Evolutionary conservation across 2,113 vertebrate species (phyloP).

Genomic region (Corapipo altera): DNA sequence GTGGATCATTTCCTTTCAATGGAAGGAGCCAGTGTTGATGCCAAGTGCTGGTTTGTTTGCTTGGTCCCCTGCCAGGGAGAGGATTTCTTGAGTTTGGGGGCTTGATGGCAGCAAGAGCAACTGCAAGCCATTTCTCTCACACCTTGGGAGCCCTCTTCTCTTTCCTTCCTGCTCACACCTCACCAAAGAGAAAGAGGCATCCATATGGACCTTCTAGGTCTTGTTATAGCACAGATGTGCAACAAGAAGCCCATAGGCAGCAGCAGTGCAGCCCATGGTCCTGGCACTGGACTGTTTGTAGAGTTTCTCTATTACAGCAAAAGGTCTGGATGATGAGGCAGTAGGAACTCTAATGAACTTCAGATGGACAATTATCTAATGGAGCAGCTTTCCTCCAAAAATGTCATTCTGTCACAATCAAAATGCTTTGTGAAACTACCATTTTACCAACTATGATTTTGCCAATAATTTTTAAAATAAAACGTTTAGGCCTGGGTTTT

Average conservation of each 20-base stretch:
- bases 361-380: conserved; percentile 29
- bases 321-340: background rate
- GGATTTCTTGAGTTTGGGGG: background rate
- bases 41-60: background rate
- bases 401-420: background rate
- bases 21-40: background rate
- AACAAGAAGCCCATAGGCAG: background rate
- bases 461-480: background rate
- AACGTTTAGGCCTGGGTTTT: background rate
- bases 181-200: background rate
- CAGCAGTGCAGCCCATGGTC: background rate
- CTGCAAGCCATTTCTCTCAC: background rate
- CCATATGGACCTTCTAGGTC: background rate
- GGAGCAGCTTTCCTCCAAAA: conserved; percentile 17
- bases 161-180: background rate
- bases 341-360: conserved; percentile 14
- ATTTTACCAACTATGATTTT: background rate
- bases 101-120: background rate
- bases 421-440: background rate
- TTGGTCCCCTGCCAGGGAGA: background rate
- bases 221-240: background rate
- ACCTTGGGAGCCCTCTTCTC: background rate
- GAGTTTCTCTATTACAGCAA: background rate
- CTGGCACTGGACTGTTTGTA: background rate
- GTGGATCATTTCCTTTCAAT: background rate